Evolutionary conservation across 1,140 invertebrate species (phyloP), one percentile per base, ranked within the genome.

Genomic region (Copidosoma floridanum): DNA sequence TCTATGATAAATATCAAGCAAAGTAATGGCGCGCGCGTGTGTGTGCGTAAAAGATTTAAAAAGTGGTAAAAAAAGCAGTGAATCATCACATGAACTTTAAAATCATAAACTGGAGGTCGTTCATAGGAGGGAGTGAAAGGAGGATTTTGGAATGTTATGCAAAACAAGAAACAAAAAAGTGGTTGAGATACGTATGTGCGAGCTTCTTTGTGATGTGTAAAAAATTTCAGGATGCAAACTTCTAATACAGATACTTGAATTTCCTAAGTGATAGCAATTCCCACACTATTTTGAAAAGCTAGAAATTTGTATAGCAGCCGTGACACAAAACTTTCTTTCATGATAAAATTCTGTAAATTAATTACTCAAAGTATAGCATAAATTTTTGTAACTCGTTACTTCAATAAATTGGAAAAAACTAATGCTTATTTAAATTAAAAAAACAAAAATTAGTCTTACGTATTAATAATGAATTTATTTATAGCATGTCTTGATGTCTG

Each of bases 61-160:
- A 71, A 67, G 68, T 75, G 64, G 67, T 63, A 73, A 71, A 75
- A 69, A 58, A 78, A 78, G 75, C 76, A 56, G 75, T 77, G 73
- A 74, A 53, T 77, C 66, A 76, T 70, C 73, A 67, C 68, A 73
- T 64, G 65, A 61, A 63, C 55, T 64, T 41, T 58, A 69, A 66
- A 53, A 67, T 65, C 63, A 65, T 68, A 56, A 62, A 53, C 51
- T 61, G 37, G 58, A 57, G 57, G 52, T 48, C 59, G 57, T 60
- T 64, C 63, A 51, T 55, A 53, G 50, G 58, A 59, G 40, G 44
- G 40, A n/a, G n/a, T n/a, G n/a, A n/a, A n/a, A n/a, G n/a, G n/a
- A n/a, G n/a, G n/a, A n/a, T 52, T 62, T 65, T 27, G 27, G 18
- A 43, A 26, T 43, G 18, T 40, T 7, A n/a, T 40, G 14, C 18